A percentile compares a stretch with the other conserved stretches of the same genome.
phyloP scores from a whole-genome alignment of 2,113 vertebrate species.

The Leucoraja erinaceus region DNA sequence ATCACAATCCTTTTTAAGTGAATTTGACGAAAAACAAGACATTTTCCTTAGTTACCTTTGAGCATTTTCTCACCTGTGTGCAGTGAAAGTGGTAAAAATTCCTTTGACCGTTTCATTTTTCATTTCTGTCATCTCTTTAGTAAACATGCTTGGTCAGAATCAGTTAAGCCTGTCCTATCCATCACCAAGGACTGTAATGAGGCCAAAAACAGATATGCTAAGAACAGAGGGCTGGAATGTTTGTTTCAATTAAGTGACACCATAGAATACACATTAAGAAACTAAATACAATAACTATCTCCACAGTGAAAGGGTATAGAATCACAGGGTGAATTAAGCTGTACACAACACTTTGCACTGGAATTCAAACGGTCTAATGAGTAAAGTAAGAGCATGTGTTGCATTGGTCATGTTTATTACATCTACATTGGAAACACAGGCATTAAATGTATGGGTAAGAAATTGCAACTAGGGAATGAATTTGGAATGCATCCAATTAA shows the following conservation, averaged over 20 bases:
- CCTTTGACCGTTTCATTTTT: constrained; percentile 13
- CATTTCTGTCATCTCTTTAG: constrained; percentile 36
- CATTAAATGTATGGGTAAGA: background rate
- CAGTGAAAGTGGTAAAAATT: constrained; percentile 25
- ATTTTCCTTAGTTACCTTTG: background rate
- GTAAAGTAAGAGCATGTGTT: background rate
- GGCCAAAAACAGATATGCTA: constrained; percentile 19
- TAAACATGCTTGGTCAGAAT: constrained; percentile 28
- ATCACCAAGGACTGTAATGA: constrained; percentile 35
- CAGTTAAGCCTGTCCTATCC: constrained; percentile 33
- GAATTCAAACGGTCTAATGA: background rate
- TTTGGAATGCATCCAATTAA: background rate
- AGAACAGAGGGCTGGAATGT: constrained; percentile 22
- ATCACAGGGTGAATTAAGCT: background rate
- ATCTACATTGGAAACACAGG: background rate
- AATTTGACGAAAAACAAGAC: background rate
- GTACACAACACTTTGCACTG: background rate
- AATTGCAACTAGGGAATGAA: background rate
- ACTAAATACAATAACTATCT: background rate
- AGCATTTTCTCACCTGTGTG: background rate
- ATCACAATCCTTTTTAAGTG: background rate
- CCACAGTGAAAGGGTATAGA: background rate
- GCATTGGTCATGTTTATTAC: background rate
- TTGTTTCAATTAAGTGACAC: constrained; percentile 31
- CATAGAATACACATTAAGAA: constrained; percentile 11